Conservation (phyloP, 2,888 invertebrate species). For the Cephus runcator region DNA sequence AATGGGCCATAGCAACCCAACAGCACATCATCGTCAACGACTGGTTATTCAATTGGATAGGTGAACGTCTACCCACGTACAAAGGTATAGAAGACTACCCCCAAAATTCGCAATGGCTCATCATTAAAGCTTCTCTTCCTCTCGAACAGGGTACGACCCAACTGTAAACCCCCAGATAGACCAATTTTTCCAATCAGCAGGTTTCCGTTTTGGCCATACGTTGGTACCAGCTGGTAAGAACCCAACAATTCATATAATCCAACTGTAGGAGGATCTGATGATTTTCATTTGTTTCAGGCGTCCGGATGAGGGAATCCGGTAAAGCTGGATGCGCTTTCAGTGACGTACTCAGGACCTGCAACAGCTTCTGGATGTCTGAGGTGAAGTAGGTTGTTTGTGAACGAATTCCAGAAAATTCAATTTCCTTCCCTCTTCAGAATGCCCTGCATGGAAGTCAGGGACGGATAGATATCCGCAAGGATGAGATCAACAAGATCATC, state of each 20-base stretch:
- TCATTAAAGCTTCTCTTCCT: background rate
- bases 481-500: slow-evolving; percentile 68
- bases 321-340: slow-evolving; percentile 57
- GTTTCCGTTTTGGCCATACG: slow-evolving; percentile 73
- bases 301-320: slow-evolving; percentile 65
- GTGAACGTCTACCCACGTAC: slow-evolving; percentile 48
- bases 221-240: slow-evolving; percentile 67
- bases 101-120: slow-evolving; percentile 12
- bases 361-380: slow-evolving; percentile 69
- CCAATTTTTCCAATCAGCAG: slow-evolving; percentile 72
- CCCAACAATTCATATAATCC: background rate
- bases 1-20: slow-evolving; percentile 70
- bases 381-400: slow-evolving; percentile 39
- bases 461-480: slow-evolving; percentile 32
- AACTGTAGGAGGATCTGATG: background rate
- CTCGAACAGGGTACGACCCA: slow-evolving; percentile 65
- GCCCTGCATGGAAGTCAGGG: slow-evolving; percentile 30
- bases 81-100: slow-evolving; percentile 26
- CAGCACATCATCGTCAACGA: slow-evolving; percentile 67
- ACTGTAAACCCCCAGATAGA: slow-evolving; percentile 71
- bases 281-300: slow-evolving; percentile 43
- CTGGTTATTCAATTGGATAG: slow-evolving; percentile 67
- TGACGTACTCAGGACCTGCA: slow-evolving; percentile 67
- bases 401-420: slow-evolving; percentile 8
- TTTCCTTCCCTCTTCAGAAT: slow-evolving; percentile 42